These are phyloP conservation scores for Carposina sasakii DNA, from an alignment of 1,140 invertebrate species.

Conservation along the genomic window DNA sequence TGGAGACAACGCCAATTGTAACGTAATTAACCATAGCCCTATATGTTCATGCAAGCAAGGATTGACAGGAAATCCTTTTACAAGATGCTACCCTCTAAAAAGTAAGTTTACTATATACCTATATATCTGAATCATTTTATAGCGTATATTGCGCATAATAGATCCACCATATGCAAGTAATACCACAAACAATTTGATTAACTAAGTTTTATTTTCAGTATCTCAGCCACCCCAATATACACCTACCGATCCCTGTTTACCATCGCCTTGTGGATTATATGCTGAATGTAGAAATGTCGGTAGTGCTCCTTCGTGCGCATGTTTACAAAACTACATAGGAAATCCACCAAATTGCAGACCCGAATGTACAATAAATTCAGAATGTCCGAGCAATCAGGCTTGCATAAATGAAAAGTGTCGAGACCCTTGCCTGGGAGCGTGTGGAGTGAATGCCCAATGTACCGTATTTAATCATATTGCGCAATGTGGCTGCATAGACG, in stretches of 20 bases:
- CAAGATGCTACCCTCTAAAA: conserved; percentile 76
- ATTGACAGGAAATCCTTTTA: conserved; percentile 81
- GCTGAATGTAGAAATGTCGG: conserved; percentile 80
- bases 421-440: conserved; percentile 82
- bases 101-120: conserved; percentile 51
- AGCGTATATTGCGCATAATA: background rate
- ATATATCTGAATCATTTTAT: background rate
- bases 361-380: conserved; percentile 84
- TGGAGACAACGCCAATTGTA: conserved; percentile 83
- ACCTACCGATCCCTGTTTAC: conserved; percentile 78
- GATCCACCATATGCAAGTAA: too few species aligned
- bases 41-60: conserved; percentile 78
- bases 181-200: too few species aligned
- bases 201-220: conserved; percentile 58
- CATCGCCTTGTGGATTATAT: conserved; percentile 82
- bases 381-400: conserved; percentile 79
- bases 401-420: conserved; percentile 81
- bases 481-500: conserved; percentile 78
- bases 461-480: conserved; percentile 84
- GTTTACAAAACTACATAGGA: conserved; percentile 77
- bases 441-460: conserved; percentile 78
- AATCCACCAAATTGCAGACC: conserved; percentile 82
- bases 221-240: conserved; percentile 59
- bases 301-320: conserved; percentile 78
- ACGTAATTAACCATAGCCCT: conserved; percentile 84